phyloP scores from a whole-genome alignment of 1,140 invertebrate genomes.

The Melitaea cinxia region DNA sequence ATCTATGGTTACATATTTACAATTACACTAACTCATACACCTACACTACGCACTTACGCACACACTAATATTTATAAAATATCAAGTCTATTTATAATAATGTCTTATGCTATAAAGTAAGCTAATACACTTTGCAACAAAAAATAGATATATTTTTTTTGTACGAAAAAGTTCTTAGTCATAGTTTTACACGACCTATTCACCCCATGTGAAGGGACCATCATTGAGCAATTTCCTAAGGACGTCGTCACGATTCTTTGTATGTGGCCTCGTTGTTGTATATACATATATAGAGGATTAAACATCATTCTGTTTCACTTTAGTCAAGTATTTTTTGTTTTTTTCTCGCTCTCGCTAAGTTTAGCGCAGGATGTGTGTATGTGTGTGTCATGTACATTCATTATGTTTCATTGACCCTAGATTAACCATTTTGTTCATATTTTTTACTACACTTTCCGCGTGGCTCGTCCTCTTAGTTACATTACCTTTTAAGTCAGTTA shows the following conservation, averaged over 20 bases:
- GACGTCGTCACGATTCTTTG: constrained; percentile 4
- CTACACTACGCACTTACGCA: too few relatives aligned
- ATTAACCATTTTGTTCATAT: neutral
- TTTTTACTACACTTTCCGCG: too few relatives aligned
- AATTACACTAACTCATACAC: too few relatives aligned
- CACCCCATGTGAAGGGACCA: constrained; percentile 1
- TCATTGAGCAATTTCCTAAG: constrained; percentile 6
- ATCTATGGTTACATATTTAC: too few relatives aligned
- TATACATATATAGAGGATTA: neutral
- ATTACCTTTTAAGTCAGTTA: too few relatives aligned
- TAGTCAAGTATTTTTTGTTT: neutral
- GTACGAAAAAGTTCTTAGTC: constrained; percentile 1
- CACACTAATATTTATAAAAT: too few relatives aligned
- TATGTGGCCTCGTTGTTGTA: neutral
- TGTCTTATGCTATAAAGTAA: too few relatives aligned
- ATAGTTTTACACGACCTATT: constrained; percentile 4
- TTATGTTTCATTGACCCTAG: neutral
- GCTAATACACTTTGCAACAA: neutral
- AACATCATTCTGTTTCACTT: neutral
- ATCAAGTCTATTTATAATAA: too few relatives aligned
- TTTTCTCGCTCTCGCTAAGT: neutral
- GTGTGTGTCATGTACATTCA: neutral
- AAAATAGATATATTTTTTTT: neutral
- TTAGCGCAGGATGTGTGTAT: neutral
- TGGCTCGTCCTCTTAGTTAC: too few relatives aligned